Conservation (phyloP, 1,140 invertebrate species). For the Hylyphantes graminicola region DNA sequence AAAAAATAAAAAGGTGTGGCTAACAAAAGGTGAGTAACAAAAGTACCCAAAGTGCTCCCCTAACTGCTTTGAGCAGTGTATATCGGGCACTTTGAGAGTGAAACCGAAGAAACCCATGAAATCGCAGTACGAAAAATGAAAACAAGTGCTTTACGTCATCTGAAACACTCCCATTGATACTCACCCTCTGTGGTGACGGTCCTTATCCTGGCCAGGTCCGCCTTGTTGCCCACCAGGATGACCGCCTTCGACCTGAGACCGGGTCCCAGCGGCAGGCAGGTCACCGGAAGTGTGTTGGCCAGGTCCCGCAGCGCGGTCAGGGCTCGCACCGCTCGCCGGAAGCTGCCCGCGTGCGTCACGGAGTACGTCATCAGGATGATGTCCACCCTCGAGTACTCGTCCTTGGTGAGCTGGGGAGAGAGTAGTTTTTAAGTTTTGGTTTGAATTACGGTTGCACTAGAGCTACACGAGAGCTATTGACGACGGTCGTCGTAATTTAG, state of each 20-base stretch:
- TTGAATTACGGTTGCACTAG: background rate
- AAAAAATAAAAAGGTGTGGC: too few relatives aligned
- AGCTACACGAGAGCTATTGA: background rate
- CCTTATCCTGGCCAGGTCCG: conserved; percentile 90
- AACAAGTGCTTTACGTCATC: too few relatives aligned
- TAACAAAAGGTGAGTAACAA: too few relatives aligned
- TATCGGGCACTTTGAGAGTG: too few relatives aligned
- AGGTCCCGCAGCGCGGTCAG: conserved; percentile 16
- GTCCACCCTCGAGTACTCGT: background rate
- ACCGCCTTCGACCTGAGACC: conserved; percentile 73
- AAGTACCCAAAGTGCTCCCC: too few relatives aligned
- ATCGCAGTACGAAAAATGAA: too few relatives aligned
- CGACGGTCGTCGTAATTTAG: too few relatives aligned
- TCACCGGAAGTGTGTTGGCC: conserved; percentile 4
- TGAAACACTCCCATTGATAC: too few relatives aligned
- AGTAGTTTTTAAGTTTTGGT: background rate
- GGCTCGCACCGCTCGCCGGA: background rate
- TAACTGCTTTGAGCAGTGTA: too few relatives aligned
- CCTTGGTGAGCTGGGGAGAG: conserved; percentile 19
- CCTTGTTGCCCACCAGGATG: conserved; percentile 95
- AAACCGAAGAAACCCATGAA: too few relatives aligned
- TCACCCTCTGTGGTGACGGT: conserved; percentile 90
- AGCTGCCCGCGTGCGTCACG: conserved; percentile 37
- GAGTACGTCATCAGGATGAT: conserved; percentile 49
- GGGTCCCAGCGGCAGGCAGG: background rate